Percentiles rank a stretch among this genome's conserved stretches.
These are phyloP conservation scores for Cydia pomonella DNA, from an alignment of 1,140 invertebrate genomes.

Conservation along the genomic window DNA sequence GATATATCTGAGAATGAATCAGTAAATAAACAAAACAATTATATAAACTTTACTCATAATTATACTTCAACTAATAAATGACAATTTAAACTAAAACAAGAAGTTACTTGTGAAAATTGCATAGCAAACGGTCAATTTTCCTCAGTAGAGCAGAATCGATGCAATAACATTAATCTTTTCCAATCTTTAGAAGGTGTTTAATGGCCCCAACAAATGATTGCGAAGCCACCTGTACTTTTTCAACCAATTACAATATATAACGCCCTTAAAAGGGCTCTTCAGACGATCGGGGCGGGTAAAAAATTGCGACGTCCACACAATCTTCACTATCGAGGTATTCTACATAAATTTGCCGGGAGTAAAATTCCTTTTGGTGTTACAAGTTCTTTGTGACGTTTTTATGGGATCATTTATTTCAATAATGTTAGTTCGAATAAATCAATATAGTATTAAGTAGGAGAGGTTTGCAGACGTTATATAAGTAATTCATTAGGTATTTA, in stretches of 20 bases:
- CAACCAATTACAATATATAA: slow-evolving; percentile 25
- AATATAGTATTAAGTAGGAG: background rate
- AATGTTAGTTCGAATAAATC: background rate
- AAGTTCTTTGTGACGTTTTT: background rate
- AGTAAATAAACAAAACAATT: no score
- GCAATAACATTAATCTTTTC: slow-evolving; percentile 7
- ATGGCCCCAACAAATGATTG: slow-evolving; percentile 6
- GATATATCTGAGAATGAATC: no score
- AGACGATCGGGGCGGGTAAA: slow-evolving; percentile 23
- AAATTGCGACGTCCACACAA: slow-evolving; percentile 24
- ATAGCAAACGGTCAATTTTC: background rate
- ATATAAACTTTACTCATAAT: no score
- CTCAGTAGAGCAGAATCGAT: background rate
- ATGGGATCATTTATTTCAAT: background rate
- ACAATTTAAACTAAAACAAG: background rate
- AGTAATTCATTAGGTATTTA: background rate
- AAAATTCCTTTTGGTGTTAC: background rate
- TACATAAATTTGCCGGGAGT: slow-evolving; percentile 20
- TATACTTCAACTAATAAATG: no score
- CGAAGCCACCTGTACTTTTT: slow-evolving; percentile 19
- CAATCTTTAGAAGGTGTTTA: slow-evolving; percentile 16
- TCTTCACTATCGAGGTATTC: slow-evolving; percentile 1
- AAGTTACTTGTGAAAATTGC: background rate
- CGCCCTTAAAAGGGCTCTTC: slow-evolving; percentile 16
- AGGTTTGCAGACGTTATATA: background rate